Conservation (phyloP, 1,140 invertebrate genomes). For the Hyphantria cunea region DNA sequence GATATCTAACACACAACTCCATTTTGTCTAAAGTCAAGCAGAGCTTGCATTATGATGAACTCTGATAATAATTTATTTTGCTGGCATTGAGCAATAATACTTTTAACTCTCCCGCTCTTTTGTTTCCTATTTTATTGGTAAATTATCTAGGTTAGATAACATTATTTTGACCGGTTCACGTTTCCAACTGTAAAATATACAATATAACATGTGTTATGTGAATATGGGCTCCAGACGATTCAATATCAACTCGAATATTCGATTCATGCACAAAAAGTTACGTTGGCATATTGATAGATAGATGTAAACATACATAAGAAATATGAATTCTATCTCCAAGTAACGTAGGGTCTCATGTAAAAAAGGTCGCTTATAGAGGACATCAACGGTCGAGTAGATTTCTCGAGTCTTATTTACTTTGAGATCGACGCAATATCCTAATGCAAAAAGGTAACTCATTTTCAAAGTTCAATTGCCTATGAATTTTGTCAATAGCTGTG, state of each 20-base stretch:
- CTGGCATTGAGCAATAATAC: too few species aligned
- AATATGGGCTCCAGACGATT: neutral
- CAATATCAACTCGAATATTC: neutral
- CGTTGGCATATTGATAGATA: conserved; percentile 5
- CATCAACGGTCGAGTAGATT: conserved; percentile 31
- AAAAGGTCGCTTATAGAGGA: conserved; percentile 19
- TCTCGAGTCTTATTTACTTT: conserved; percentile 27
- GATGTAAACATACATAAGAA: conserved; percentile 1
- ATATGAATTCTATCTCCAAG: conserved; percentile 11
- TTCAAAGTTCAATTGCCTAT: conserved; percentile 16
- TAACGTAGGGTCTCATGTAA: conserved; percentile 1
- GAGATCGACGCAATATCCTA: conserved; percentile 31
- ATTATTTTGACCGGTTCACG: too few species aligned
- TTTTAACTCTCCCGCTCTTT: too few species aligned
- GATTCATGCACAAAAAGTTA: neutral
- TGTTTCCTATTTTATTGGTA: too few species aligned
- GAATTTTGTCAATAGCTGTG: neutral
- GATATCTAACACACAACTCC: too few species aligned
- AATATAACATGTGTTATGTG: too few species aligned
- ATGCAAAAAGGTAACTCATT: conserved; percentile 35
- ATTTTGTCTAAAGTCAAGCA: too few species aligned
- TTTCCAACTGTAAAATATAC: too few species aligned
- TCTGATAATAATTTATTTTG: too few species aligned
- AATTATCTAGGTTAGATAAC: too few species aligned
- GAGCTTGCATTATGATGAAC: too few species aligned